A percentile compares a stretch with the other conserved stretches of the same genome.
Evolutionary conservation across 1,140 invertebrate genomes (phyloP).

Genomic region (Drepana arcuata): DNA sequence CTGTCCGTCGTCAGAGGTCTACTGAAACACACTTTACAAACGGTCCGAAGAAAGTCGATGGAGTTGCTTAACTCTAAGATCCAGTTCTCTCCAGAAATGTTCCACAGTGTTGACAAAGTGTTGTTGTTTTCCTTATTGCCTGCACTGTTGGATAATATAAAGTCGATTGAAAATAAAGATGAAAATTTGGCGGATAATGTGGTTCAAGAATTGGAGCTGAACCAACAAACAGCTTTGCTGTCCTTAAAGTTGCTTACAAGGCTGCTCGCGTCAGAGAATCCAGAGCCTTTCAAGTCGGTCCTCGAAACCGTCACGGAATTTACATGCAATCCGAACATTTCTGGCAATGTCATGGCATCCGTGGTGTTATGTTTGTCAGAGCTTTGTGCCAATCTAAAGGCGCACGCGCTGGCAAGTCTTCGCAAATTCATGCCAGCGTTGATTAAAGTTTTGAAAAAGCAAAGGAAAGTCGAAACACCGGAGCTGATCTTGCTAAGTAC

Average conservation of each 20-base stretch:
- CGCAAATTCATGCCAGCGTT: conserved; percentile 86
- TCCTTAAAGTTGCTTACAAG: conserved; percentile 86
- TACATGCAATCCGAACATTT: conserved; percentile 73
- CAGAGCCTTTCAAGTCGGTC: conserved; percentile 77
- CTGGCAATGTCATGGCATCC: conserved; percentile 80
- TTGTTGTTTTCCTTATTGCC: conserved; percentile 74
- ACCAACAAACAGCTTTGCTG: conserved; percentile 86
- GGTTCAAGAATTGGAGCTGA: conserved; percentile 73
- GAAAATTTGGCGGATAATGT: conserved; percentile 46
- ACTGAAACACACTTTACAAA: conserved; percentile 77
- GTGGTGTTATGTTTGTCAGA: conserved; percentile 87
- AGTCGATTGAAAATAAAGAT: conserved; percentile 67
- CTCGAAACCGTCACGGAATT: conserved; percentile 76
- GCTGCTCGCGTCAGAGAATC: conserved; percentile 75
- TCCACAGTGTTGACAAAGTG: conserved; percentile 59
- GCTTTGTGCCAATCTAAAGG: conserved; percentile 80
- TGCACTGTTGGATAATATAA: conserved; percentile 76
- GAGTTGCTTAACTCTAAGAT: conserved; percentile 88
- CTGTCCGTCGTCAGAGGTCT: conserved; percentile 81
- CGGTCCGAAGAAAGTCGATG: conserved; percentile 84
- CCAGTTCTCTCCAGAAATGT: conserved; percentile 77
- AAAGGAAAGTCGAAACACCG: conserved; percentile 58
- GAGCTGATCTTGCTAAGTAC: conserved; percentile 72
- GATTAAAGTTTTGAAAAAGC: conserved; percentile 74
- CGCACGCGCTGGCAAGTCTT: conserved; percentile 80